Conservation (phyloP, 2,888 invertebrate genomes). For the Melanophora roralis region DNA sequence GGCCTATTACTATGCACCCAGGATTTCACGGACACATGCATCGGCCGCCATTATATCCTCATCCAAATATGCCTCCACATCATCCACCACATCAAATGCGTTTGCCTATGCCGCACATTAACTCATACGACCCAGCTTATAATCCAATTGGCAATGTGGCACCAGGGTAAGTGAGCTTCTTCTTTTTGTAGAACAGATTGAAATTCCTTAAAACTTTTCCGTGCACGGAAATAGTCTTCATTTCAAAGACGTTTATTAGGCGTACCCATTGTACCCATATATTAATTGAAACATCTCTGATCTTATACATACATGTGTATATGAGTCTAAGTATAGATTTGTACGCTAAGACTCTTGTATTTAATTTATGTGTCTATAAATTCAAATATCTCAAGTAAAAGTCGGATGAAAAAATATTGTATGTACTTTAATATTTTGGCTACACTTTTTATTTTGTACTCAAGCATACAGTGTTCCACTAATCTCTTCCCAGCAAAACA, state of each 20-base stretch:
- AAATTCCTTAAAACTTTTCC: constrained; percentile 36
- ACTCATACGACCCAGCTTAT: constrained; percentile 51
- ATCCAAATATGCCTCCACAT: constrained; percentile 61
- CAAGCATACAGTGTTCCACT: constrained; percentile 31
- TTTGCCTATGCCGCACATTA: constrained; percentile 54
- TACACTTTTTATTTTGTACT: too few species aligned
- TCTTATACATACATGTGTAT: neutral
- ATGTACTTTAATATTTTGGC: neutral
- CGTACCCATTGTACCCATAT: neutral
- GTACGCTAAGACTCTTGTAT: neutral
- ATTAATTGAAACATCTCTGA: neutral
- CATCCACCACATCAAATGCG: constrained; percentile 55
- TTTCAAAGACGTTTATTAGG: neutral
- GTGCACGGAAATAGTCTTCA: constrained; percentile 18
- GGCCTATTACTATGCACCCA: constrained; percentile 54
- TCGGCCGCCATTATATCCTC: constrained; percentile 55
- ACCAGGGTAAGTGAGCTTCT: constrained; percentile 60
- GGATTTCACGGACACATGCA: constrained; percentile 56
- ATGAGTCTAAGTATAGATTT: constrained; percentile 2
- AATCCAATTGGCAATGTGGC: constrained; percentile 57
- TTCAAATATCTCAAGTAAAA: neutral
- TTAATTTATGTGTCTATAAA: neutral
- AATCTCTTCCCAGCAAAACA: neutral
- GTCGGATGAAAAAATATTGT: neutral
- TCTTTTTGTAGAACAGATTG: constrained; percentile 54